A percentile compares a stretch with the other conserved stretches of the same genome.
Conservation (phyloP, 2,797 vertebrate species). For the Peromyscus aztecus region DNA sequence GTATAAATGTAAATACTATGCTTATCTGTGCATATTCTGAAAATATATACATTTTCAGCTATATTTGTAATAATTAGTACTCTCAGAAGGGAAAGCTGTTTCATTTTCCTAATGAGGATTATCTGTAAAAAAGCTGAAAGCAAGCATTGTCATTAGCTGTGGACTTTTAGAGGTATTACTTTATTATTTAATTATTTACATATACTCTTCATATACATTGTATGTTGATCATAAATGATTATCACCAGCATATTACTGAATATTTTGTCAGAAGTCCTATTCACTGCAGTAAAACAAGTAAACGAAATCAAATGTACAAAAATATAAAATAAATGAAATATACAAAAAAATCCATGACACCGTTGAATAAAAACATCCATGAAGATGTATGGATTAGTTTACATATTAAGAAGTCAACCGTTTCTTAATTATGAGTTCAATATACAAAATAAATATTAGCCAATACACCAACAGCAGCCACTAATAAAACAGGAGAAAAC, state of each 20-base stretch:
- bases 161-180: neutral
- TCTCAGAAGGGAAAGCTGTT: neutral
- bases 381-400: neutral
- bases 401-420: slow-evolving; percentile 1
- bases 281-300: neutral
- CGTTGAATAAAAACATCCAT: neutral
- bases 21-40: neutral
- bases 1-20: neutral
- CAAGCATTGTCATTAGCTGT: neutral
- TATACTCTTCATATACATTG: neutral
- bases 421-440: neutral
- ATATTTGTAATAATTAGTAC: neutral
- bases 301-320: neutral
- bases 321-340: neutral
- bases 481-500: neutral
- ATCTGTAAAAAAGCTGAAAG: slow-evolving; percentile 49
- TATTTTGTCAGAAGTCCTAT: neutral
- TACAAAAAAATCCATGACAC: neutral
- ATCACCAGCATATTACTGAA: neutral
- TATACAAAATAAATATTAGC: neutral
- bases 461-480: neutral
- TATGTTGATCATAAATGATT: neutral
- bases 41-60: neutral
- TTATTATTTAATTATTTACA: neutral
- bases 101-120: neutral